These are phyloP conservation scores for Platichthys stellatus DNA, from an alignment of 2,113 vertebrate genomes.

Conservation along the genomic window DNA sequence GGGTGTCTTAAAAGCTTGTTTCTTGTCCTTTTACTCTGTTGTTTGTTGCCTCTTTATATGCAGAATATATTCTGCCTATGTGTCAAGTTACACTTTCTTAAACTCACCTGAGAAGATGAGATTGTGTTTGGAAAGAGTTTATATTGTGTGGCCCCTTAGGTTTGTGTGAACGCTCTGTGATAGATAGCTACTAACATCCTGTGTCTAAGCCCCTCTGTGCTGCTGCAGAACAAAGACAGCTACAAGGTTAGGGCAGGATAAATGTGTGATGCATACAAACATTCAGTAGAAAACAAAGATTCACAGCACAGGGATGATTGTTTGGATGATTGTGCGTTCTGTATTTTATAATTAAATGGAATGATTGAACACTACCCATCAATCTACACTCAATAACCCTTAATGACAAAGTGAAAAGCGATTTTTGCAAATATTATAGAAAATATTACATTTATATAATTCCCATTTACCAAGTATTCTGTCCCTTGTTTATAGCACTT, in stretches of 20 bases:
- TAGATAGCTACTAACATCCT: slow-evolving; percentile 12
- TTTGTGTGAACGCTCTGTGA: neutral
- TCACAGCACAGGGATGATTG: neutral
- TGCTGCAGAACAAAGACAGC: neutral
- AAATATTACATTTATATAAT: too few relatives aligned
- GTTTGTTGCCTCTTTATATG: neutral
- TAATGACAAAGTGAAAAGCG: too few relatives aligned
- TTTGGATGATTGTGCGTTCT: neutral
- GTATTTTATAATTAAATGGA: too few relatives aligned
- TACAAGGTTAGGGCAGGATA: neutral
- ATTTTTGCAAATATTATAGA: too few relatives aligned
- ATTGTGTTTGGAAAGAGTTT: neutral
- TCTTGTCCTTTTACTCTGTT: neutral
- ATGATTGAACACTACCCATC: too few relatives aligned
- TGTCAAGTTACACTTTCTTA: neutral
- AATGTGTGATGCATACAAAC: neutral
- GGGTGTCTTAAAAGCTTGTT: slow-evolving; percentile 14
- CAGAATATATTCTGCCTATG: neutral
- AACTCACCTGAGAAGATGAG: slow-evolving; percentile 10
- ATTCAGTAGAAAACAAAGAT: neutral
- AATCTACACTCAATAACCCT: too few relatives aligned
- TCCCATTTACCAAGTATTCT: too few relatives aligned
- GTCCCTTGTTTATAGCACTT: too few relatives aligned
- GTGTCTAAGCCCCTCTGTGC: neutral
- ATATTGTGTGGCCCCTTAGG: slow-evolving; percentile 5